A percentile compares a stretch with the other conserved stretches of the same genome.
Evolutionary conservation across 2,797 vertebrate genomes (phyloP).

Genomic region (Peromyscus melanophrys): DNA sequence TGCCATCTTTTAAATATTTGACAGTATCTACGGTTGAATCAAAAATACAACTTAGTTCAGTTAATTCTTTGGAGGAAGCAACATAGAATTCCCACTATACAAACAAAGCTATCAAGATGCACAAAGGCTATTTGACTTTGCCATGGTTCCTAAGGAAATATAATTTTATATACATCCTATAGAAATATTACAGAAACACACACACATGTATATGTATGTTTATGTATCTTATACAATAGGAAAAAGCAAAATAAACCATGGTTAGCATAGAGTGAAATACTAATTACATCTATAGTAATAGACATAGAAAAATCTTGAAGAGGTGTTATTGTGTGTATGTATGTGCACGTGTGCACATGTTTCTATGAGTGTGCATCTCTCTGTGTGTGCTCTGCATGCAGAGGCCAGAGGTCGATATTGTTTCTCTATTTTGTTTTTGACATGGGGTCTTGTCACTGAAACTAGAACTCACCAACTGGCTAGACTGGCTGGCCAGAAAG

Average conservation of each 20-base stretch:
- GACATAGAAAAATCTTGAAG: background rate
- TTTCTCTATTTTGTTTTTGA: background rate
- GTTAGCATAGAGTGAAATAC: background rate
- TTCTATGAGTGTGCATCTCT: background rate
- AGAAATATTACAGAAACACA: background rate
- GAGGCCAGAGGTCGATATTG: background rate
- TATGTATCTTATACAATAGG: background rate
- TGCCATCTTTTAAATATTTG: conserved; percentile 17
- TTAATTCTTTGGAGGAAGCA: conserved; percentile 12
- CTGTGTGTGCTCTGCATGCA: background rate
- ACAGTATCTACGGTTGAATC: background rate
- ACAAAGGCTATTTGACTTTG: background rate
- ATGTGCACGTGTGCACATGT: background rate
- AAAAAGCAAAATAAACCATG: background rate
- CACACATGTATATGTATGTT: background rate
- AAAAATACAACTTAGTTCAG: background rate
- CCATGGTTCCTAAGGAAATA: background rate
- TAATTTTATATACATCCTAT: background rate
- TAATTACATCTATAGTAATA: background rate
- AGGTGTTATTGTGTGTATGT: background rate
- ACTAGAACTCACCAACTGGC: background rate
- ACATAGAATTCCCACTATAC: background rate
- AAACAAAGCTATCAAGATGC: background rate
- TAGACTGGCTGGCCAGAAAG: background rate
- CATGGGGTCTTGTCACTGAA: background rate